Percentiles rank a stretch among this genome's conserved stretches.
Conservation (phyloP, 1,140 invertebrate genomes). For the Streblospio benedicti region DNA sequence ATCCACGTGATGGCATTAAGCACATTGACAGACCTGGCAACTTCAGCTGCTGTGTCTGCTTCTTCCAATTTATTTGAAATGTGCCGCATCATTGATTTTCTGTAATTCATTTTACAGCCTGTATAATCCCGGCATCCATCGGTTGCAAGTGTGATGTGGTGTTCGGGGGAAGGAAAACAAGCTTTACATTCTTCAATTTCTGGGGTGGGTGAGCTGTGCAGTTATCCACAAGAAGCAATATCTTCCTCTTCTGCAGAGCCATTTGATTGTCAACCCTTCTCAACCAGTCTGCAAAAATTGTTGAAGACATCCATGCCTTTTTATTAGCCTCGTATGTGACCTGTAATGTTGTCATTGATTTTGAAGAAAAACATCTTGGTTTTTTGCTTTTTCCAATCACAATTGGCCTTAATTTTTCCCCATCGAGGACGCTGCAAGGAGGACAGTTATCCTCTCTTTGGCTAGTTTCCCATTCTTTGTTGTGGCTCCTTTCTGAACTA, state of each 20-base stretch:
- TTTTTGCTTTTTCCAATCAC: no score
- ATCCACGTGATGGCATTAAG: slow-evolving; percentile 9
- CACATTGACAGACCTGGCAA: slow-evolving; percentile 1
- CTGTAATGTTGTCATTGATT: no score
- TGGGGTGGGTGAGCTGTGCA: slow-evolving; percentile 37
- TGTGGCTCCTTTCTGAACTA: slow-evolving; percentile 18
- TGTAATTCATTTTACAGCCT: slow-evolving; percentile 23
- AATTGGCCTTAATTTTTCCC: no score
- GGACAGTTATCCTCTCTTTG: slow-evolving; percentile 24
- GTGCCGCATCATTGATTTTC: neutral
- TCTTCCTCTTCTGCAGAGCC: no score
- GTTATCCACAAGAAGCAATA: slow-evolving; percentile 47
- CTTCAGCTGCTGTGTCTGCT: neutral
- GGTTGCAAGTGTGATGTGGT: slow-evolving; percentile 44
- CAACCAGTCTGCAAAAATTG: neutral
- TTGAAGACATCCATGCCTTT: slow-evolving; percentile 3
- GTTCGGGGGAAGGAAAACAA: slow-evolving; percentile 46
- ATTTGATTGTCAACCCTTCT: neutral
- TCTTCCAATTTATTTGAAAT: neutral
- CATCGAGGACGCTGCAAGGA: slow-evolving; percentile 8
- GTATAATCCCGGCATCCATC: slow-evolving; percentile 46
- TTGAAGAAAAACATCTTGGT: no score
- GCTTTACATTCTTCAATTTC: slow-evolving; percentile 36
- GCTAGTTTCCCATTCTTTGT: slow-evolving; percentile 23
- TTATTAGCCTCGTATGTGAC: neutral